phyloP scores from a whole-genome alignment of 2,113 vertebrate genomes.

The Rhipidura dahli region DNA sequence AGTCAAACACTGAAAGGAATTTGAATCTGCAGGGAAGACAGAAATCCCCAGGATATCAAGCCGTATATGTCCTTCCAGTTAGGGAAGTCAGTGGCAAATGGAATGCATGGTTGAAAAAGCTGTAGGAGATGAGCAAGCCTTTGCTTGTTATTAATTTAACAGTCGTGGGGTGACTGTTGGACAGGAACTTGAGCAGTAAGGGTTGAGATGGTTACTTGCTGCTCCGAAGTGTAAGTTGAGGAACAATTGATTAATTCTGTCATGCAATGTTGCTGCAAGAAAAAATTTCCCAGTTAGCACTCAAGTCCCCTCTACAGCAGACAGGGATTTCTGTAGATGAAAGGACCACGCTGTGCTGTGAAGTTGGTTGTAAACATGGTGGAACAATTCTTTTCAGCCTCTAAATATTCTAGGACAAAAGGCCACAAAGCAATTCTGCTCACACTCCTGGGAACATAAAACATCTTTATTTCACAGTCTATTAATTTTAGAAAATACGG shows the following conservation, averaged over 20 bases:
- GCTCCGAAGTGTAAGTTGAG: not conserved
- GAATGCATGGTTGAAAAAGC: not conserved
- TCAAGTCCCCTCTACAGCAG: not conserved
- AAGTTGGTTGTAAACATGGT: not conserved
- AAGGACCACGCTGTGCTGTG: not conserved
- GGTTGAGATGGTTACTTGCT: not conserved
- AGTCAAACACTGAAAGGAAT: not conserved
- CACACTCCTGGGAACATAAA: rapidly evolving
- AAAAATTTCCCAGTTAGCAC: not conserved
- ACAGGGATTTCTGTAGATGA: not conserved
- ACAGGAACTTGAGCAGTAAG: not conserved
- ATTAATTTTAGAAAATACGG: not conserved
- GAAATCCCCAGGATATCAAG: not conserved
- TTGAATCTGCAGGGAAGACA: not conserved
- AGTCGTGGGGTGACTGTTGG: not conserved
- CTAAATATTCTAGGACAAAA: not conserved
- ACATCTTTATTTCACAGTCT: not conserved
- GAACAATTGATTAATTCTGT: not conserved
- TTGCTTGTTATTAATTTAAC: not conserved
- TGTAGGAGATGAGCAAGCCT: not conserved
- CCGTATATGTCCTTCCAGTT: not conserved
- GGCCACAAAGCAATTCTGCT: not conserved
- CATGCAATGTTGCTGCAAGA: not conserved
- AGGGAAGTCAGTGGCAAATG: not conserved
- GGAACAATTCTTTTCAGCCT: not conserved